These are phyloP conservation scores for Sterna hirundo DNA, from an alignment of 2,113 vertebrate genomes.

Conservation along the genomic window DNA sequence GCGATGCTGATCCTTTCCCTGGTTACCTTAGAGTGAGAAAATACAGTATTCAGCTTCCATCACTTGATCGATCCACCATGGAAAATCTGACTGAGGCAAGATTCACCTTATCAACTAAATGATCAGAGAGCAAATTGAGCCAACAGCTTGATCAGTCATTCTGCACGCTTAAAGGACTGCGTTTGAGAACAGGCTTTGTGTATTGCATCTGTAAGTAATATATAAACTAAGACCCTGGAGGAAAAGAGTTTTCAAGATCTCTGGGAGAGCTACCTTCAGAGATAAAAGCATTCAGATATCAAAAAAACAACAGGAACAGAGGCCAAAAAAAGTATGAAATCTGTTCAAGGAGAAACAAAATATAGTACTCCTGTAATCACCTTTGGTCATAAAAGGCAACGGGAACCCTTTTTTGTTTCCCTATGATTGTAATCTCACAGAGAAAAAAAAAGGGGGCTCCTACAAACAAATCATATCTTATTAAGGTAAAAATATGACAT, in stretches of 20 bases:
- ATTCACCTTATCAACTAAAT: slow-evolving; percentile 30
- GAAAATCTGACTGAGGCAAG: slow-evolving; percentile 17
- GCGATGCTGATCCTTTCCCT: not conserved
- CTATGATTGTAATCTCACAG: not conserved
- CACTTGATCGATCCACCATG: not conserved
- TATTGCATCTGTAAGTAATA: slow-evolving; percentile 1
- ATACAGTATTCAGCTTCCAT: slow-evolving; percentile 10
- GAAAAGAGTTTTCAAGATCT: slow-evolving; percentile 31
- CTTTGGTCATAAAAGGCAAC: not conserved
- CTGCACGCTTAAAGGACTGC: not conserved
- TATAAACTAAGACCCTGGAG: not conserved
- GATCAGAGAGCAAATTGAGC: slow-evolving; percentile 28
- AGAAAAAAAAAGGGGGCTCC: not conserved
- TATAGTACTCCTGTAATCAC: not conserved
- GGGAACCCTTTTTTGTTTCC: not conserved
- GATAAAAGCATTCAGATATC: slow-evolving; percentile 41
- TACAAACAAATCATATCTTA: not conserved
- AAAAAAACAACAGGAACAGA: not conserved
- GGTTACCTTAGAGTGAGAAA: not conserved
- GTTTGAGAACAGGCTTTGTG: not conserved
- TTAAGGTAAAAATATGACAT: not conserved
- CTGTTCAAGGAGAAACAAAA: not conserved
- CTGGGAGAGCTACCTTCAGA: slow-evolving; percentile 9
- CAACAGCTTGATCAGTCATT: slow-evolving; percentile 8
- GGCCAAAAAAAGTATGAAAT: not conserved